Conservation (phyloP, 2,797 vertebrate genomes). For the Microhierax caerulescens region DNA sequence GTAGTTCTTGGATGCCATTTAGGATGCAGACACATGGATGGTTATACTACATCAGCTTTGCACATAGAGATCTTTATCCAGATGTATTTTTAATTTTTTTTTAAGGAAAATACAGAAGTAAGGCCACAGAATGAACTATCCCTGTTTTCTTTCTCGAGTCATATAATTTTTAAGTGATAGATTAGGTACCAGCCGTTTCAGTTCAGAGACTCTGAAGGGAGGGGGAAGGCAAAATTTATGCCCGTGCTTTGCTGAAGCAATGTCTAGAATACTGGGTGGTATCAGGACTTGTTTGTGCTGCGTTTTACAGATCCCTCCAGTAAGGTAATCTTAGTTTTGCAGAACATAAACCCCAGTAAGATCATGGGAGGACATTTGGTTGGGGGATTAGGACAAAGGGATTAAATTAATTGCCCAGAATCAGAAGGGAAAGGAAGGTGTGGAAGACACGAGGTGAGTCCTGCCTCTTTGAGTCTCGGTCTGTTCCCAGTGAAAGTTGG, state of each 20-base stretch:
- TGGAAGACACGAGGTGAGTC: rapidly evolving
- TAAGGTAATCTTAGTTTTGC: neutral
- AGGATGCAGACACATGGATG: neutral
- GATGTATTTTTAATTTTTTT: neutral
- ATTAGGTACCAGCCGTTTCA: neutral
- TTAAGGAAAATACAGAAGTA: neutral
- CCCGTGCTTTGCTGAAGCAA: neutral
- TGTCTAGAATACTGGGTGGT: neutral
- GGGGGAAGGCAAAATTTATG: rapidly evolving
- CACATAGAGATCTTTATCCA: neutral
- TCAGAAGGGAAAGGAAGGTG: neutral
- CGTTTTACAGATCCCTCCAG: neutral
- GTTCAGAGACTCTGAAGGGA: neutral
- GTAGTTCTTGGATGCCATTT: neutral
- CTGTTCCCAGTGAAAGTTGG: rapidly evolving
- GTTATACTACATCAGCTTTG: neutral
- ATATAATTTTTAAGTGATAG: neutral
- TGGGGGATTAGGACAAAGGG: neutral
- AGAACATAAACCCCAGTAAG: neutral
- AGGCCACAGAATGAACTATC: neutral
- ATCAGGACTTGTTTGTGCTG: neutral
- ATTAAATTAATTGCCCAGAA: neutral
- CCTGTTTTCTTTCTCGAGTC: rapidly evolving
- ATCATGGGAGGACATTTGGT: neutral
- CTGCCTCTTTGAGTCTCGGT: rapidly evolving